Evolutionary conservation across 2,888 invertebrate species (phyloP).

Genomic region (Drosophila parthenogenetica): DNA sequence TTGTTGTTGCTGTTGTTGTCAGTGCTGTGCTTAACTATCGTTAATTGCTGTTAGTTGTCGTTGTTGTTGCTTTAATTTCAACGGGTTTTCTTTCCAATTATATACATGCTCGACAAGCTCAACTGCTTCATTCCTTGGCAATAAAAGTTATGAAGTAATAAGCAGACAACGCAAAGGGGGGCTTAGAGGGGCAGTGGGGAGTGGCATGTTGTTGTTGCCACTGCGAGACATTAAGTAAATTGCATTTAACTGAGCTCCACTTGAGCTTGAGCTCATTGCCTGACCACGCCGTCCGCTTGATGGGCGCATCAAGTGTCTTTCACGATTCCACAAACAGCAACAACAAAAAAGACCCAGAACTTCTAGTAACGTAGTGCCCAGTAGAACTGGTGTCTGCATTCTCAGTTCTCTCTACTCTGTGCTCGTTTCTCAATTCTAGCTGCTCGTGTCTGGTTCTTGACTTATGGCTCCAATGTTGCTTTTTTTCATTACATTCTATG

Average conservation of each 20-base stretch:
- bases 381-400: conserved; percentile 25
- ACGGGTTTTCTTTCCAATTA: conserved; percentile 71
- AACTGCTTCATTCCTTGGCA: conserved; percentile 70
- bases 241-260: conserved; percentile 52
- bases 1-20: conserved; percentile 21
- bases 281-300: conserved; percentile 24
- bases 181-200: not conserved
- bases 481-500: not conserved
- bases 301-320: conserved; percentile 50
- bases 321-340: conserved; percentile 25
- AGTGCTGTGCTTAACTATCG: conserved; percentile 55
- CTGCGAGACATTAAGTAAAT: conserved; percentile 58
- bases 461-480: conserved; percentile 15
- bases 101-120: conserved; percentile 53
- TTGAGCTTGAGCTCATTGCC: conserved; percentile 3
- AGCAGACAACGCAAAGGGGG: conserved; percentile 17
- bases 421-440: not conserved
- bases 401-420: conserved; percentile 12
- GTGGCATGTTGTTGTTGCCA: conserved; percentile 8
- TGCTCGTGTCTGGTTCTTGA: conserved; percentile 21
- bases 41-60: conserved; percentile 59
- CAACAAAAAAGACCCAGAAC: conserved; percentile 13
- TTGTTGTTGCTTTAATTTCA: conserved; percentile 56
- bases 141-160: conserved; percentile 76
- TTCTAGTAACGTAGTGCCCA: not conserved